Conservation (phyloP, 2,888 invertebrate genomes). For the Luperina testacea region DNA sequence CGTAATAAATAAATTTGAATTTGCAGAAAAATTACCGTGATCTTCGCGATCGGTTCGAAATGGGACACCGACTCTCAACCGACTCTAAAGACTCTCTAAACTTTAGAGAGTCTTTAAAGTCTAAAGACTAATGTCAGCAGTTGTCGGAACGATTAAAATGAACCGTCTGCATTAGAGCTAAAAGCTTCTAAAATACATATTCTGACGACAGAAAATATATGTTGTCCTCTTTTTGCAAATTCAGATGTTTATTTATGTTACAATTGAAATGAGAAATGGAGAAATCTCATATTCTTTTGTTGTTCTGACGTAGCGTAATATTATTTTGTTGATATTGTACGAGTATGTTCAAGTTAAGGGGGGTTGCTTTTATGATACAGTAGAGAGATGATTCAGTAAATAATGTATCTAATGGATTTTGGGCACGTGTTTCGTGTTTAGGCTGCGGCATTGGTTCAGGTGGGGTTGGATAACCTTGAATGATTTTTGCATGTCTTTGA, state of each 20-base stretch:
- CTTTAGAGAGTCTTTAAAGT: too few relatives aligned
- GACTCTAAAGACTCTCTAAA: too few relatives aligned
- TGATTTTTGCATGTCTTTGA: neutral
- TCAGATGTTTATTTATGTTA: conserved; percentile 38
- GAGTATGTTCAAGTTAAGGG: conserved; percentile 45
- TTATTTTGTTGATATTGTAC: conserved; percentile 47
- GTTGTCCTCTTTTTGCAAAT: conserved; percentile 16
- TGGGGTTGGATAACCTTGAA: neutral
- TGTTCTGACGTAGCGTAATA: conserved; percentile 34
- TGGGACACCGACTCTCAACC: too few relatives aligned
- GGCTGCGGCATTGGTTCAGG: conserved; percentile 20
- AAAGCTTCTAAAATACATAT: conserved; percentile 22
- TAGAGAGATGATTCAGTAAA: conserved; percentile 21
- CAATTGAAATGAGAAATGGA: conserved; percentile 53
- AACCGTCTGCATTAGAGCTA: neutral
- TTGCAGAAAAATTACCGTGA: neutral
- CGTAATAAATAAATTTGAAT: too few relatives aligned
- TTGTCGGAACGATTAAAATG: neutral
- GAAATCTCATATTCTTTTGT: conserved; percentile 59
- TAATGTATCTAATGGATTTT: conserved; percentile 37
- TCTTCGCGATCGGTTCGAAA: neutral
- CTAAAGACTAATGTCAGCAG: conserved; percentile 1
- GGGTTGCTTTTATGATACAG: conserved; percentile 33
- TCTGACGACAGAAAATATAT: conserved; percentile 27
- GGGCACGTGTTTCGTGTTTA: conserved; percentile 35